Evolutionary conservation across 2,113 vertebrate genomes (phyloP), one percentile per base, ranked within the genome.

Genomic region (Glaucomys volans): DNA sequence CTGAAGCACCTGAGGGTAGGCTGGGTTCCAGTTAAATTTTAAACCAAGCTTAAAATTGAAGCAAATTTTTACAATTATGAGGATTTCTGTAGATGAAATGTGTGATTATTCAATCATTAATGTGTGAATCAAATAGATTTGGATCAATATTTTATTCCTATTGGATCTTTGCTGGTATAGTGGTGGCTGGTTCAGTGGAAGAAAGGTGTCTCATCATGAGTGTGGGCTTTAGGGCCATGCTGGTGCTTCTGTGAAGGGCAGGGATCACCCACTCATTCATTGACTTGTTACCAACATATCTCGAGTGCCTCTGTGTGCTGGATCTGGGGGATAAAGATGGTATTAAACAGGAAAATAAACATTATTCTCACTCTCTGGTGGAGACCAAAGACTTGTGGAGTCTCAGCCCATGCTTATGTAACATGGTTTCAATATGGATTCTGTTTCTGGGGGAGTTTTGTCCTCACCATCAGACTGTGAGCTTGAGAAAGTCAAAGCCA

Each of bases 11-110:
- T 69, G 75, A 80, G 26, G 24, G 17, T 77, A n/a, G 82, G 69
- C 64, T 62, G 52, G 52, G n/a, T 95, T 91, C 72, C 72, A 91
- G 77, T 24, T 74, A 59, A 88, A 82, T 37, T 59, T 67, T 35
- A 80, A 84, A 57, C 18, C n/a, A 28, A 87, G 28, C 72, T 86
- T 92, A 59, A 89, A 81, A 94, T 72, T 67, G 89, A 93, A 97
- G 83, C 13, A 50, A 32, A 86, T 71, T 95, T 93, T 72, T 67
- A 80, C 62, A 75, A 69, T 44, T 47, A 24, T 40, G 87, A 82
- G 95, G 95, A 76, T 6, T 71, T 97, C 97, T 77, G 14, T 59
- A 69, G 62, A 77, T 62, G 5, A 62, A 20, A 67, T 32, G 37
- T 83, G 35, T 44, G 35, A 37, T 50, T 47, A 20, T 72, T 77